Conservation (phyloP, 2,888 invertebrate species). For the Cryptocephalus moraei region DNA sequence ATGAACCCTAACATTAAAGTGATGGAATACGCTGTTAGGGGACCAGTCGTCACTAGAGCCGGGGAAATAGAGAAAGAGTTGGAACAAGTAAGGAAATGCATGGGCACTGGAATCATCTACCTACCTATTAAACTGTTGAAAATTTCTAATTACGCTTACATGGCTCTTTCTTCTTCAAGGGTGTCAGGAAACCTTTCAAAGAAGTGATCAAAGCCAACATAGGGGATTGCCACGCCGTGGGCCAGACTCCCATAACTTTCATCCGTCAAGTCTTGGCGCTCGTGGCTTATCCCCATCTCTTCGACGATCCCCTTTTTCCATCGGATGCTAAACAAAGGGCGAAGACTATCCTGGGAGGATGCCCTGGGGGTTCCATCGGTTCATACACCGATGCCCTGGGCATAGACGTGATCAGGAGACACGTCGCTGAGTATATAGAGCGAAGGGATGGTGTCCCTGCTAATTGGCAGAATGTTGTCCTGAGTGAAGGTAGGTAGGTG, state of each 20-base stretch:
- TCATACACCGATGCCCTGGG: slow-evolving; percentile 88
- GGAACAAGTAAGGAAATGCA: slow-evolving; percentile 48
- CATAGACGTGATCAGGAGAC: slow-evolving; percentile 76
- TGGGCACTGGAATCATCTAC: too few relatives aligned
- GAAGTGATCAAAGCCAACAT: slow-evolving; percentile 95
- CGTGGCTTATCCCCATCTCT: slow-evolving; percentile 60
- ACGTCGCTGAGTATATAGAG: slow-evolving; percentile 80
- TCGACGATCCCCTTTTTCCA: slow-evolving; percentile 57
- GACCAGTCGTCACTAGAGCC: slow-evolving; percentile 88
- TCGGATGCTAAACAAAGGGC: slow-evolving; percentile 77
- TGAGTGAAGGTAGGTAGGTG: slow-evolving; percentile 64
- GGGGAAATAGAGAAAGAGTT: slow-evolving; percentile 89
- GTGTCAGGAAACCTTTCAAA: slow-evolving; percentile 81
- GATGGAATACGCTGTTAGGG: slow-evolving; percentile 97
- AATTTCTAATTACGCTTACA: too few relatives aligned
- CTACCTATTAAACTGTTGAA: too few relatives aligned
- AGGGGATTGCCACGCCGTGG: slow-evolving; percentile 98
- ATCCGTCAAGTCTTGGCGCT: slow-evolving; percentile 86
- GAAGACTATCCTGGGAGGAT: slow-evolving; percentile 50
- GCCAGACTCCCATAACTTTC: slow-evolving; percentile 89
- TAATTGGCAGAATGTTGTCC: slow-evolving; percentile 68
- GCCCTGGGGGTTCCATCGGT: slow-evolving; percentile 75
- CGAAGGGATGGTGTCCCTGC: slow-evolving; percentile 67
- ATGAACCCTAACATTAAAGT: slow-evolving; percentile 82
- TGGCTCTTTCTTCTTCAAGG: slow-evolving; percentile 42